These are phyloP conservation scores for Nasalis larvatus DNA, from an alignment of 2,113 vertebrate species.

Conservation along the genomic window DNA sequence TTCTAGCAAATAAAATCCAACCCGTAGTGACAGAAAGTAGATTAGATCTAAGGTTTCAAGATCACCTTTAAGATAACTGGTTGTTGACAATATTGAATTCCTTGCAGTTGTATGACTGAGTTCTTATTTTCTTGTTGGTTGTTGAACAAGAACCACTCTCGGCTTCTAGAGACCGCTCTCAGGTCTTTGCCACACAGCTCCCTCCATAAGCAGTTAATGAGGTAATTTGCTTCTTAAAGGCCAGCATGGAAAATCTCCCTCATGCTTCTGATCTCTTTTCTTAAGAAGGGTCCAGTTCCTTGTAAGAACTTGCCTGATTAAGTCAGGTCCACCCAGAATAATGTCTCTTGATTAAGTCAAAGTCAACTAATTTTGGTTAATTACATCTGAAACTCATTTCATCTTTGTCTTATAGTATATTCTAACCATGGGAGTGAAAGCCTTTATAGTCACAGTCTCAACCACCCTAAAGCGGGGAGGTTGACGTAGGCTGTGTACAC, in stretches of 20 bases:
- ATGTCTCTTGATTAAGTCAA: neutral
- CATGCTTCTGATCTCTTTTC: neutral
- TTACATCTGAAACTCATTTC: neutral
- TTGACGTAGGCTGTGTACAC: neutral
- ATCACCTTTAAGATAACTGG: neutral
- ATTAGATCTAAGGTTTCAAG: neutral
- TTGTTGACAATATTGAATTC: neutral
- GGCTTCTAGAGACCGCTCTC: neutral
- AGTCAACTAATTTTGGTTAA: neutral
- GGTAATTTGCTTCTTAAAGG: neutral
- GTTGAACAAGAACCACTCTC: neutral
- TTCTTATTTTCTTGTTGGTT: neutral
- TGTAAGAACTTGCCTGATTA: neutral
- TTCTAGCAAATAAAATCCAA: slow-evolving; percentile 6
- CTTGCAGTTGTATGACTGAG: neutral
- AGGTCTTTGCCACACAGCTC: neutral
- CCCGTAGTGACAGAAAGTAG: neutral
- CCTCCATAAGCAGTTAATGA: neutral
- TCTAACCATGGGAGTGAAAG: neutral
- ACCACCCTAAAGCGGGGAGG: neutral
- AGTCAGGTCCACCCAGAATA: neutral
- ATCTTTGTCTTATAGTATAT: neutral
- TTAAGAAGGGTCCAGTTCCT: neutral
- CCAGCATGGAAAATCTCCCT: neutral
- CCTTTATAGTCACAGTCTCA: neutral